Conservation (phyloP, 1,140 invertebrate genomes). For the Berghia stephanieae region DNA sequence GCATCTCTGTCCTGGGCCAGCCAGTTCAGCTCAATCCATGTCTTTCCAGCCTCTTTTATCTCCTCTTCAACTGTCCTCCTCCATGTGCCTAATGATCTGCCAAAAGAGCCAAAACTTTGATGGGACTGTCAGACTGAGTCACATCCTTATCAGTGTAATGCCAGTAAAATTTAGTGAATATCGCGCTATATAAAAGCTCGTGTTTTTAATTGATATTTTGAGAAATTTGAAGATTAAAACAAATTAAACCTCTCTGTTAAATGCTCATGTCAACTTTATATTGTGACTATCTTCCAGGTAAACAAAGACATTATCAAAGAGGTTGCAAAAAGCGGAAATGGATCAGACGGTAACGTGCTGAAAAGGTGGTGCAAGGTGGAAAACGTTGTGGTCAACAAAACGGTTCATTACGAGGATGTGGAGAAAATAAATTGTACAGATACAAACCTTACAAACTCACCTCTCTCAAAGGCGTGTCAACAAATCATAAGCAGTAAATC, state of each 20-base stretch:
- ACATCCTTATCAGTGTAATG: too few relatives aligned
- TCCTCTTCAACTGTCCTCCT: too few relatives aligned
- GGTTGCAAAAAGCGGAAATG: constrained; percentile 29
- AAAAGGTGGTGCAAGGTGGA: constrained; percentile 35
- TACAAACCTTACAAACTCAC: constrained; percentile 54
- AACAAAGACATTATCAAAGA: constrained; percentile 63
- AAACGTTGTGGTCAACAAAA: constrained; percentile 30
- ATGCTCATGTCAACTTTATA: too few relatives aligned
- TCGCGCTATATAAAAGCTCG: too few relatives aligned
- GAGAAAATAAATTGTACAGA: constrained; percentile 9
- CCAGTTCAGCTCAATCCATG: too few relatives aligned
- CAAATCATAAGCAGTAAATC: neutral
- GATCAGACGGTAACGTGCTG: constrained; percentile 29
- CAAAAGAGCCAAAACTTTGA: too few relatives aligned
- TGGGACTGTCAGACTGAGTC: too few relatives aligned
- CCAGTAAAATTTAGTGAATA: neutral
- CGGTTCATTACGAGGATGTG: neutral
- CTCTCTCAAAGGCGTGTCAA: constrained; percentile 38
- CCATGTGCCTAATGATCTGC: too few relatives aligned
- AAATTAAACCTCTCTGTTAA: neutral
- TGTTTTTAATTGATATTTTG: neutral
- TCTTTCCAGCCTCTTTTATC: too few relatives aligned
- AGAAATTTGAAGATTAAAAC: neutral
- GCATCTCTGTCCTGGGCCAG: too few relatives aligned
- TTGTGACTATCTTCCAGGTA: too few relatives aligned